These are phyloP conservation scores for Gavialis gangeticus DNA, from an alignment of 2,113 vertebrate genomes.

Conservation along the genomic window DNA sequence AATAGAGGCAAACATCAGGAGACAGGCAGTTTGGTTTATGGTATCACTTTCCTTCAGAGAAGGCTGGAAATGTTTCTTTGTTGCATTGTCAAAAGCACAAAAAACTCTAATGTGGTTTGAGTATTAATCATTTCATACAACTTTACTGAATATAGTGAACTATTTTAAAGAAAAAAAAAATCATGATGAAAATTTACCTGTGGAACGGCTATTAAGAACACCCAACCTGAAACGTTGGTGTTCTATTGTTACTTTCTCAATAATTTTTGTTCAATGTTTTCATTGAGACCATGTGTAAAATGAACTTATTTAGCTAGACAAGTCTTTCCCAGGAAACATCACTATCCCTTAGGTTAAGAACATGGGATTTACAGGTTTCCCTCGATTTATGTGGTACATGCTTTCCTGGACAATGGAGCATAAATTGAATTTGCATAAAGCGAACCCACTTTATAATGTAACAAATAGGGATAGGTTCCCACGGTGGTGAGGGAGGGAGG, in stretches of 20 bases:
- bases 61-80: background rate
- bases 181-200: background rate
- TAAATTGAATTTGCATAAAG: no score
- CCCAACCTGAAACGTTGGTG: background rate
- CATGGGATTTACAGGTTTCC: background rate
- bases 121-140: background rate
- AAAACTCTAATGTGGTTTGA: background rate
- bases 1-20: background rate
- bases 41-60: background rate
- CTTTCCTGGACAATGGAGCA: no score
- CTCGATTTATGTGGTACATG: background rate
- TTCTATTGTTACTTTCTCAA: background rate
- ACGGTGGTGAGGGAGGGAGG: no score
- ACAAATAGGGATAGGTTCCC: no score
- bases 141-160: background rate
- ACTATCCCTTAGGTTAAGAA: background rate
- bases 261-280: background rate
- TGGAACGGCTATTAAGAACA: background rate
- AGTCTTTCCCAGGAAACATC: background rate
- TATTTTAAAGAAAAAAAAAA: background rate
- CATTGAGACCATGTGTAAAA: background rate
- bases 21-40: background rate
- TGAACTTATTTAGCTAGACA: background rate
- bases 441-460: no score
- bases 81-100: background rate